Evolutionary conservation across 2,113 vertebrate genomes (phyloP).

Genomic region (Mesitornis unicolor): DNA sequence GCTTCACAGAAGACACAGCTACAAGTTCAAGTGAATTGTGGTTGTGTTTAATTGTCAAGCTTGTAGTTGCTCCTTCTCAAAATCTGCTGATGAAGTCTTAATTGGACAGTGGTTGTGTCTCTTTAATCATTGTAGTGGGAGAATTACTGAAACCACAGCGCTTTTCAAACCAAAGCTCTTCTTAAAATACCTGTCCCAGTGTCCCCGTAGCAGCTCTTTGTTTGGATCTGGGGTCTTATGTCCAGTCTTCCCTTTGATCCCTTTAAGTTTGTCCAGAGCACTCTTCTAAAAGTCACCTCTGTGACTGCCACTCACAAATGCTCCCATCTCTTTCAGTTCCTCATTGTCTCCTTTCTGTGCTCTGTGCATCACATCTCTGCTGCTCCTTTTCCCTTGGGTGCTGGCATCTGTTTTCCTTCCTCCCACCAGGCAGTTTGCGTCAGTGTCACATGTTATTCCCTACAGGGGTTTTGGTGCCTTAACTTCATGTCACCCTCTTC

Average conservation of each 20-base stretch:
- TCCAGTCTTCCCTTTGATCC: background rate
- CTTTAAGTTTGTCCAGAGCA: background rate
- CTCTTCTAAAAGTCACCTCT: background rate
- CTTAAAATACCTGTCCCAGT: background rate
- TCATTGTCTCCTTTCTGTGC: accelerated
- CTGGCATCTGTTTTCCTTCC: background rate
- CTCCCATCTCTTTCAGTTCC: background rate
- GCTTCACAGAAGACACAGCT: background rate
- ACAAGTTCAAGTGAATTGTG: background rate
- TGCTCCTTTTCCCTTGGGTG: background rate
- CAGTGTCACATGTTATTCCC: background rate
- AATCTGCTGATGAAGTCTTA: background rate
- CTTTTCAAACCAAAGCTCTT: background rate
- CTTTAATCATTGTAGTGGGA: background rate
- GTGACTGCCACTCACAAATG: background rate
- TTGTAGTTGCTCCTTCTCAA: background rate
- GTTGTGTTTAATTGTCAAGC: background rate
- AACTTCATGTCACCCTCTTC: background rate
- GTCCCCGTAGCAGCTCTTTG: background rate
- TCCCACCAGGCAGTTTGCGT: background rate
- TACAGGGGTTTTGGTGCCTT: background rate
- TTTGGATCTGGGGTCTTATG: background rate
- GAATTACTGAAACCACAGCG: background rate
- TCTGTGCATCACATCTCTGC: background rate
- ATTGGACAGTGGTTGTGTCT: background rate